These are phyloP conservation scores for Drosophila sechellia DNA, from an alignment of 1,140 invertebrate genomes.

Conservation along the genomic window DNA sequence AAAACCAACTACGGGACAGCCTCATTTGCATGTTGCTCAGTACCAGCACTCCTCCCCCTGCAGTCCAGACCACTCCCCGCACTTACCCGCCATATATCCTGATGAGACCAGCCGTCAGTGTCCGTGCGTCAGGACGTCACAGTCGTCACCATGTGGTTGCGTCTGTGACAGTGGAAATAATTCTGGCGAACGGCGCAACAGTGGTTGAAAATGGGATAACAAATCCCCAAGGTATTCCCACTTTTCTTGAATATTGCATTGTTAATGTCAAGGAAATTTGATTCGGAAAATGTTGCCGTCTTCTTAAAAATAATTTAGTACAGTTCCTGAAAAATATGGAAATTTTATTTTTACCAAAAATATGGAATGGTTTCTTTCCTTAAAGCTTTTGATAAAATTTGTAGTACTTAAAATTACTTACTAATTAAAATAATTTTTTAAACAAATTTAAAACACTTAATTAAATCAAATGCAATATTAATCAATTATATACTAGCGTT, in stretches of 20 bases:
- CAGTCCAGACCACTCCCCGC: not conserved
- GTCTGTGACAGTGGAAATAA: conserved; percentile 74
- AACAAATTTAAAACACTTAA: too few species aligned
- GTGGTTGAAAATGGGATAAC: conserved; percentile 33
- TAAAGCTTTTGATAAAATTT: too few species aligned
- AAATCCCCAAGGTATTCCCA: conserved; percentile 4
- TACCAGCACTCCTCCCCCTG: not conserved
- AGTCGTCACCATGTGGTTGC: conserved; percentile 79
- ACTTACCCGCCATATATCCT: conserved; percentile 32
- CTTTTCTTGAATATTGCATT: conserved; percentile 6
- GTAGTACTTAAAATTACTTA: too few species aligned
- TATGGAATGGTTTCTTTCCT: too few species aligned
- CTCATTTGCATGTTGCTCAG: conserved; percentile 73
- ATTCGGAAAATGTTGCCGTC: not conserved
- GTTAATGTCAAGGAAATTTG: conserved; percentile 13
- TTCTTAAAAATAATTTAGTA: not conserved
- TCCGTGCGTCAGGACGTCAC: conserved; percentile 72
- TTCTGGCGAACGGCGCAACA: conserved; percentile 28
- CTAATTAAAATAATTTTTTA: too few species aligned
- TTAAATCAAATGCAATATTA: too few species aligned
- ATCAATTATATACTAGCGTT: too few species aligned
- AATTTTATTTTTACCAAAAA: too few species aligned
- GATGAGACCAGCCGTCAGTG: conserved; percentile 60
- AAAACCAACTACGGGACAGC: conserved; percentile 80
- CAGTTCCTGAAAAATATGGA: not conserved